phyloP scores from a whole-genome alignment of 2,797 vertebrate species.

The Muscicapa striata region DNA sequence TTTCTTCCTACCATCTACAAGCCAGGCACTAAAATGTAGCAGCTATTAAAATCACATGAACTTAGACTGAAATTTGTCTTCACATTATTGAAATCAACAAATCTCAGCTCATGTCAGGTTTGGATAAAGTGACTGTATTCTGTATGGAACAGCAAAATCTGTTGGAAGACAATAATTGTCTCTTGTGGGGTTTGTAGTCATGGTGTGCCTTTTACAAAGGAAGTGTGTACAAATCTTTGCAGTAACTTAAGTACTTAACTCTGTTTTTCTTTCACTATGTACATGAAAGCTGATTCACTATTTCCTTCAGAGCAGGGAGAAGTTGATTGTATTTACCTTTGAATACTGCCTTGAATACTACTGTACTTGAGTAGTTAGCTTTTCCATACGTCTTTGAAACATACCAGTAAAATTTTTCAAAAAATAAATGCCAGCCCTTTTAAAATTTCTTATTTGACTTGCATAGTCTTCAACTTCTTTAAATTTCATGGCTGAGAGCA shows the following conservation, averaged over 20 bases:
- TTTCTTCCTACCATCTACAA: not conserved
- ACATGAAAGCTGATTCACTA: not conserved
- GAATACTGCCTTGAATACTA: not conserved
- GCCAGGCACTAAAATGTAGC: not conserved
- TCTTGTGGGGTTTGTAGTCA: not conserved
- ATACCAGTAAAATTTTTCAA: not conserved
- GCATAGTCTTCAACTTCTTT: conserved; percentile 2
- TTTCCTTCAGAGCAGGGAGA: not conserved
- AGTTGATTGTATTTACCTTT: not conserved
- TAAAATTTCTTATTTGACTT: conserved; percentile 4
- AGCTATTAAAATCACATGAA: not conserved
- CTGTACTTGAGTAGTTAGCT: not conserved
- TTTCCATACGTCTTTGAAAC: not conserved
- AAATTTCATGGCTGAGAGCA: conserved; percentile 16
- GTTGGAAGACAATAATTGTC: not conserved
- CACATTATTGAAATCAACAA: not conserved
- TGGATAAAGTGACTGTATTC: not conserved
- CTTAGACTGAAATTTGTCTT: not conserved
- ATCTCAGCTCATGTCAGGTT: not conserved
- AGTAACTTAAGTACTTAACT: not conserved
- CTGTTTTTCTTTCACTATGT: not conserved
- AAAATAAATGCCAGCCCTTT: not conserved
- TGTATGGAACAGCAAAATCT: not conserved
- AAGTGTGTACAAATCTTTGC: not conserved
- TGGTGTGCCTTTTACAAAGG: not conserved